Evolutionary conservation across 1,140 invertebrate species (phyloP).

Genomic region (Drosophila albomicans): DNA sequence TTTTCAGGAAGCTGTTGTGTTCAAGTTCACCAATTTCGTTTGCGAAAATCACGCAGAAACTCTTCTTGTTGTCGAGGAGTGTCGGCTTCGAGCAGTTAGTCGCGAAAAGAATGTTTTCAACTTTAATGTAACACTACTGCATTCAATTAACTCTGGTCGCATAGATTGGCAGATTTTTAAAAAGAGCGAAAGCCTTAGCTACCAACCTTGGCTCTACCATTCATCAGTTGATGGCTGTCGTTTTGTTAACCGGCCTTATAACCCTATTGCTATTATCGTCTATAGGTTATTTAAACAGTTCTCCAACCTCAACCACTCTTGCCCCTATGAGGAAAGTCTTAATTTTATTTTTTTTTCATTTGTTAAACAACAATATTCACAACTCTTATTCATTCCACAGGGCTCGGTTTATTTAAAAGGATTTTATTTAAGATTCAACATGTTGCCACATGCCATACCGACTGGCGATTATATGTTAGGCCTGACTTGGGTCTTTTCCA

Average conservation of each 20-base stretch:
- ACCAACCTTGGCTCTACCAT: slow-evolving; percentile 18
- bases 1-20: neutral
- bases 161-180: slow-evolving; percentile 5
- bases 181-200: neutral
- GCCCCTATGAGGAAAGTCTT: neutral
- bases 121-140: neutral
- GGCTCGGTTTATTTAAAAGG: neutral
- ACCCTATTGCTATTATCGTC: slow-evolving; percentile 13
- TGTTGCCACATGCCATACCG: neutral
- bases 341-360: neutral
- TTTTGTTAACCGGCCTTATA: slow-evolving; percentile 2
- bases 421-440: neutral
- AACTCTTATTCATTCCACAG: neutral
- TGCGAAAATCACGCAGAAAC: slow-evolving; percentile 8
- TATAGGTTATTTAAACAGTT: neutral
- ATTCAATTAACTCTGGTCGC: neutral
- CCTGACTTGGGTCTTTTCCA: neutral
- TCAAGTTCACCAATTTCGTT: slow-evolving; percentile 16
- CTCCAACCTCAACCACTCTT: slow-evolving; percentile 12
- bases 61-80: neutral
- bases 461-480: neutral
- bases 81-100: slow-evolving; percentile 1
- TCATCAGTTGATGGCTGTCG: slow-evolving; percentile 3
- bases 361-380: no score
- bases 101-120: slow-evolving; percentile 12